Evolutionary conservation across 2,113 vertebrate species (phyloP).

Genomic region (Lynx canadensis): DNA sequence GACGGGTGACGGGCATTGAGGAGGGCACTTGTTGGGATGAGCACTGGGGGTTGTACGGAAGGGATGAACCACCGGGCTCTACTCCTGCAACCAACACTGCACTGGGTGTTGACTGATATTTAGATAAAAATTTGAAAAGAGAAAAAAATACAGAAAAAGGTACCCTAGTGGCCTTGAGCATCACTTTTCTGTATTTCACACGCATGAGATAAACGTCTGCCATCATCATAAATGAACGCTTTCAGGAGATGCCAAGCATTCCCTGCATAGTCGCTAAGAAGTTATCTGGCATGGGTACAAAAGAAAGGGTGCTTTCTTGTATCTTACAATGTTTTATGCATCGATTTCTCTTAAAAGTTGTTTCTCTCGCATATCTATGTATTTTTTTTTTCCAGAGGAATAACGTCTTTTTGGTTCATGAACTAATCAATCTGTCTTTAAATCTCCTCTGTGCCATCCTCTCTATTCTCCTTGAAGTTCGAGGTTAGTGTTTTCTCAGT

Average conservation of each 20-base stretch:
- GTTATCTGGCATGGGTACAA: constrained; percentile 20
- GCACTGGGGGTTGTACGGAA: too few relatives aligned
- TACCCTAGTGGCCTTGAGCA: neutral
- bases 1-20: too few relatives aligned
- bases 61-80: too few relatives aligned
- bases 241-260: neutral
- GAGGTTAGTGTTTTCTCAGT: neutral
- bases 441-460: constrained; percentile 11
- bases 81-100: too few relatives aligned
- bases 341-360: constrained; percentile 24
- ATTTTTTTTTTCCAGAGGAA: constrained; percentile 45
- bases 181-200: neutral
- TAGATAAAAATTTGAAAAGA: too few relatives aligned
- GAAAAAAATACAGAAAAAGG: too few relatives aligned
- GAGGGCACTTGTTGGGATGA: too few relatives aligned
- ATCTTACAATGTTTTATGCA: neutral
- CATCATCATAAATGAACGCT: neutral
- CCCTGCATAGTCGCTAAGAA: neutral
- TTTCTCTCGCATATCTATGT: neutral
- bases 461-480: constrained; percentile 10
- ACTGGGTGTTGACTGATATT: too few relatives aligned
- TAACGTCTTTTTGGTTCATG: neutral
- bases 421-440: constrained; percentile 10
- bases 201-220: neutral
- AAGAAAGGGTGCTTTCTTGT: neutral